Evolutionary conservation across 2,797 vertebrate species (phyloP), one percentile per base, ranked within the genome.

Genomic region (Typhlichthys subterraneus): DNA sequence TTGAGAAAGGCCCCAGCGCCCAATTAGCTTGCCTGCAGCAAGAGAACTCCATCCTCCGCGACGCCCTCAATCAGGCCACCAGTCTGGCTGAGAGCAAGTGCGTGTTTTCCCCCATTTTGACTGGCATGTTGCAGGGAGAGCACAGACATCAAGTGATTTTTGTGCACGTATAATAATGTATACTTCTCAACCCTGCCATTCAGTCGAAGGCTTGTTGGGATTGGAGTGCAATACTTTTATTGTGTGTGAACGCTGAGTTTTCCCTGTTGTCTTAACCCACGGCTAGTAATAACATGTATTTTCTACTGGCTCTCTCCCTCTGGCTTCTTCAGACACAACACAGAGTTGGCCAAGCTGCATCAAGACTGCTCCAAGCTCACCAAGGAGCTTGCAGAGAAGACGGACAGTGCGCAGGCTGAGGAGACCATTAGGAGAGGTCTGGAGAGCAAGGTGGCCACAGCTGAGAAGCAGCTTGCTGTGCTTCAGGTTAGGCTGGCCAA

Each of bases 41-140:
- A 85, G 97, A 99, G 88, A 99, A 99, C 88, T 95, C 95, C 31
- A 99, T 98, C 78, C 93, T 99, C 56, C 93, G 97, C 10, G 97
- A 98, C 0, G 97, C 97, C 12, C 91, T 99, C 76, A 98, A 98
- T 87, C 95, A 98, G 88, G 96, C 96, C 57, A 99, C 96, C 0
- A 99, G 97, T 89, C 96, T 97, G 90, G 94, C 86, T 12, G 97
- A 99, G 85, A 98, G 97, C 97, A 98, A 96, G 97, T 99, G 91
- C 94, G 94, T 85, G 19, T 33, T 29, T 54, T 53, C 13, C 29
- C 45, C 1, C 10, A 6, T 12, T 5, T 29, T 3, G 23, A 29
- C 8, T 53, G 14, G 38, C 33, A 19, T 12, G 14, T 6, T 42
- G n/a, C 19, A 4, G 19, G n/a, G 12, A 55, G 12, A 51, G 38